These are phyloP conservation scores for Argopecten irradians DNA, from an alignment of 1,140 invertebrate species.

Conservation along the genomic window DNA sequence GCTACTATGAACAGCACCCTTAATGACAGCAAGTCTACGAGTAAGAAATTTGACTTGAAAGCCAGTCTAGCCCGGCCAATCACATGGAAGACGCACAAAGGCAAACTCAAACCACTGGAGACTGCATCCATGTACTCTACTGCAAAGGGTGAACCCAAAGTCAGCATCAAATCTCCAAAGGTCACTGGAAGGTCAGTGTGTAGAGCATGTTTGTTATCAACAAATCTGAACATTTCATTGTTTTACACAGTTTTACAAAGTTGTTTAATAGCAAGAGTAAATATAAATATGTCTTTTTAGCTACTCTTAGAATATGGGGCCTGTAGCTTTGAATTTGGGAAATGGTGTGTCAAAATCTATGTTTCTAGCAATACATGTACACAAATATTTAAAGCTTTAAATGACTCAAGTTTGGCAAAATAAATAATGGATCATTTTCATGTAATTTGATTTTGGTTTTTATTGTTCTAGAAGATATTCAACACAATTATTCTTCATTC, in stretches of 20 bases:
- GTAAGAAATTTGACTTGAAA: constrained; percentile 69
- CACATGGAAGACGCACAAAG: constrained; percentile 72
- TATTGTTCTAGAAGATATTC: not conserved
- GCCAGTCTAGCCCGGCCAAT: constrained; percentile 71
- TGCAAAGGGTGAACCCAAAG: not conserved
- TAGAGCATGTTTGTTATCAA: not conserved
- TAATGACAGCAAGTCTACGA: constrained; percentile 54
- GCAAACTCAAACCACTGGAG: constrained; percentile 68
- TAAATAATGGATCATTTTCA: too few relatives aligned
- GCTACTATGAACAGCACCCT: constrained; percentile 50
- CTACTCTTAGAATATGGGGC: too few relatives aligned
- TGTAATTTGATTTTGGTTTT: too few relatives aligned
- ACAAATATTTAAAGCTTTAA: too few relatives aligned
- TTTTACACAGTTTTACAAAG: not conserved
- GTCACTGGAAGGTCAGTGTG: constrained; percentile 36
- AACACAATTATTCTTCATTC: not conserved
- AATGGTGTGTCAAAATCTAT: too few relatives aligned
- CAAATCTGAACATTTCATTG: not conserved
- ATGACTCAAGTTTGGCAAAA: too few relatives aligned
- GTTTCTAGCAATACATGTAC: too few relatives aligned
- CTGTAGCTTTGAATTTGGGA: too few relatives aligned
- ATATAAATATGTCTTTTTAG: not conserved
- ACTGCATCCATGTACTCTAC: constrained; percentile 29
- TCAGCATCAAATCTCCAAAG: constrained; percentile 30
- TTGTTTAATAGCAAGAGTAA: not conserved